These are phyloP conservation scores for Ginglymostoma cirratum DNA, from an alignment of 2,113 vertebrate species.

Conservation along the genomic window DNA sequence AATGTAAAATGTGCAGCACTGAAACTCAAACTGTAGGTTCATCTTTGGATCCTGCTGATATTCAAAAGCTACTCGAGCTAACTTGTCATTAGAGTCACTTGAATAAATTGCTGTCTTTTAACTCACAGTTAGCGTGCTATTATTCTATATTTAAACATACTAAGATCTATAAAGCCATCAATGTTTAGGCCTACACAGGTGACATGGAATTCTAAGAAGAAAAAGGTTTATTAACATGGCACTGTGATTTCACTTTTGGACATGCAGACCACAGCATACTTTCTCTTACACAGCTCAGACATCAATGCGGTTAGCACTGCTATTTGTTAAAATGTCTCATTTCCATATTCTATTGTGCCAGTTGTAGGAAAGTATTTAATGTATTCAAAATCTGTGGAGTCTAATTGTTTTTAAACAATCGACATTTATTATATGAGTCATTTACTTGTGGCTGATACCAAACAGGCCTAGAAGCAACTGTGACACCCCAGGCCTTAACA, in stretches of 20 bases:
- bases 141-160: slow-evolving; percentile 1
- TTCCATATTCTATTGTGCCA: slow-evolving; percentile 32
- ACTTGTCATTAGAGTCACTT: slow-evolving; percentile 8
- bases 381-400: slow-evolving; percentile 27
- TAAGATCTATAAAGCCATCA: not conserved
- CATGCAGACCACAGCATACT: not conserved
- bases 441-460: slow-evolving; percentile 29
- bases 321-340: not conserved
- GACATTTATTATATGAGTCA: slow-evolving; percentile 33
- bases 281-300: not conserved
- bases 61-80: slow-evolving; percentile 14
- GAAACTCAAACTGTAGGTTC: not conserved
- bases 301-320: not conserved
- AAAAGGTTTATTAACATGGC: slow-evolving; percentile 18
- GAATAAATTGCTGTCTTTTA: slow-evolving; percentile 30
- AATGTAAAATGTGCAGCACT: not conserved
- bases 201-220: not conserved
- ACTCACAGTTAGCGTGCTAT: slow-evolving; percentile 18
- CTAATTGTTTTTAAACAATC: slow-evolving; percentile 37
- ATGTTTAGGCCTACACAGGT: not conserved
- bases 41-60: slow-evolving; percentile 14
- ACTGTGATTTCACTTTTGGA: slow-evolving; percentile 8
- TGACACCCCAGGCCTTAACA: slow-evolving; percentile 28
- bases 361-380: slow-evolving; percentile 34
- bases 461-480: slow-evolving; percentile 28